These are phyloP conservation scores for Tenrec ecaudatus DNA, from an alignment of 2,113 vertebrate species.

Conservation along the genomic window DNA sequence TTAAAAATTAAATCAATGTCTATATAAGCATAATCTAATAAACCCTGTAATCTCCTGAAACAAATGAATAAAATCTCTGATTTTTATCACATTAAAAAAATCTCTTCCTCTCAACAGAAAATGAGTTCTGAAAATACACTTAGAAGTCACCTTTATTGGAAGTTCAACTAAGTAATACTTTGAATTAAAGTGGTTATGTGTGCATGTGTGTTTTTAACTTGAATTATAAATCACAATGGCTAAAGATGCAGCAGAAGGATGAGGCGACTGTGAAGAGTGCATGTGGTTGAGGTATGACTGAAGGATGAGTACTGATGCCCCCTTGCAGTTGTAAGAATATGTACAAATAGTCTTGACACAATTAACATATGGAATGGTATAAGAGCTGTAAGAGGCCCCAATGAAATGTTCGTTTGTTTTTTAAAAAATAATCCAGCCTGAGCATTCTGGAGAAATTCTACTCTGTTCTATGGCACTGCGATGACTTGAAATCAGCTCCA, in stretches of 20 bases:
- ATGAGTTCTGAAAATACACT: conserved; percentile 40
- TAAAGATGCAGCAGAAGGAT: background rate
- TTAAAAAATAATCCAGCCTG: too few species aligned
- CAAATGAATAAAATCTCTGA: conserved; percentile 34
- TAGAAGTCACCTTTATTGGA: conserved; percentile 50
- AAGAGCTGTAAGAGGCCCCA: too few species aligned
- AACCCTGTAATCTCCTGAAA: conserved; percentile 67
- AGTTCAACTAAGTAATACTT: background rate
- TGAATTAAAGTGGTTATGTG: background rate
- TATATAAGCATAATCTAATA: conserved; percentile 79
- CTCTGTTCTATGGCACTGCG: background rate
- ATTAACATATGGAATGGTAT: too few species aligned
- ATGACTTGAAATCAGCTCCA: background rate
- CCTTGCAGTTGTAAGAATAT: background rate
- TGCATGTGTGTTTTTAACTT: background rate
- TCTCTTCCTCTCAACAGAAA: conserved; percentile 35
- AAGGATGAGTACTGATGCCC: background rate
- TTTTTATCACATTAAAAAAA: conserved; percentile 27
- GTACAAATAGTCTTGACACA: too few species aligned
- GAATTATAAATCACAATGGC: background rate
- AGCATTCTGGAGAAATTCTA: background rate
- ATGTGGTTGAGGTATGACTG: background rate
- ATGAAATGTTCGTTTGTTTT: too few species aligned
- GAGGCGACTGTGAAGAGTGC: background rate
- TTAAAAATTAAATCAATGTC: conserved; percentile 84